A percentile compares a stretch with the other conserved stretches of the same genome.
Evolutionary conservation across 1,140 invertebrate species (phyloP).

Genomic region (Amphibalanus amphitrite): DNA sequence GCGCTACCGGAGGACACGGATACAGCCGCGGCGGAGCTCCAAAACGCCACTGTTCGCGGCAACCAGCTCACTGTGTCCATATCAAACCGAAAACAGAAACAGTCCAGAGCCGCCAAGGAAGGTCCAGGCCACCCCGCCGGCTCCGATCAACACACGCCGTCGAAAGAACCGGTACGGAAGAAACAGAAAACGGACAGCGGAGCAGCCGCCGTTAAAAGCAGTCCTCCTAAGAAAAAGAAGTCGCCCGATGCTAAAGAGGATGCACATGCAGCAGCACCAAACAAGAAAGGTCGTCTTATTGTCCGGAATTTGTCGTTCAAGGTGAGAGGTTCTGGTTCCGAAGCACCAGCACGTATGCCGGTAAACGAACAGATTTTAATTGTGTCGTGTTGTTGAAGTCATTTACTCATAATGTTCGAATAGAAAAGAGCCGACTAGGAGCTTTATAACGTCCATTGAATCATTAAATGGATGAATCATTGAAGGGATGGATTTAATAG

Average conservation of each 20-base stretch:
- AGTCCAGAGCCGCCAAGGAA: not conserved
- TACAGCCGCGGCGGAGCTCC: not conserved
- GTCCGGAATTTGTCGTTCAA: slow-evolving; percentile 8
- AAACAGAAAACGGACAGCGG: not conserved
- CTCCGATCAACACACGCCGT: no score
- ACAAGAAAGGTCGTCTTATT: slow-evolving; percentile 1
- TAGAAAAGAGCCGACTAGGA: no score
- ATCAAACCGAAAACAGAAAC: not conserved
- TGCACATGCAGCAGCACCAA: no score
- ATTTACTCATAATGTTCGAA: no score
- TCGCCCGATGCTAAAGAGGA: no score
- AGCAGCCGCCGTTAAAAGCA: not conserved
- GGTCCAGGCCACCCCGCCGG: no score
- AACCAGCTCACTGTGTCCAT: not conserved
- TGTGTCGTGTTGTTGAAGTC: no score
- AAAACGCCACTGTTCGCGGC: not conserved
- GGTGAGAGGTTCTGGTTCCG: not conserved
- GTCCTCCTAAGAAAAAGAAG: not conserved
- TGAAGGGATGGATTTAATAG: no score
- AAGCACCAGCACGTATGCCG: slow-evolving; percentile 7
- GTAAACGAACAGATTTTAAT: slow-evolving; percentile 23
- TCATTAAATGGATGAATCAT: no score
- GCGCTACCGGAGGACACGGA: not conserved
- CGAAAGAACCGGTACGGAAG: not conserved
- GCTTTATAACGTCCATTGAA: no score